phyloP scores from a whole-genome alignment of 2,113 vertebrate genomes.

The Vulpes vulpes region DNA sequence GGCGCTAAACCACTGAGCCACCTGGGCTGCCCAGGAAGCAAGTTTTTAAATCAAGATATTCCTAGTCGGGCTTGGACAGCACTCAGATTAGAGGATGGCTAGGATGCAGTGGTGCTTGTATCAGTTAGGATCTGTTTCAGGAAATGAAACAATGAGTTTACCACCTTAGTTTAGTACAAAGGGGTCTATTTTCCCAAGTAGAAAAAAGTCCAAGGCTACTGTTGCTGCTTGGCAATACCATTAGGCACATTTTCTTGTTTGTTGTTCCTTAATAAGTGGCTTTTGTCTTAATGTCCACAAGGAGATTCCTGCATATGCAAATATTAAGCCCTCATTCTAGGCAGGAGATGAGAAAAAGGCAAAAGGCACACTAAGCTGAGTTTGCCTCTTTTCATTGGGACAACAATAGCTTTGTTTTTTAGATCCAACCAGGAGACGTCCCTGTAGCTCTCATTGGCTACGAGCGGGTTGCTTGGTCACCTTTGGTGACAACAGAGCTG shows the following conservation, averaged over 20 bases:
- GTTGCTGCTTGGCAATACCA: not conserved
- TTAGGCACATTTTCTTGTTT: not conserved
- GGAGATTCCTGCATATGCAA: not conserved
- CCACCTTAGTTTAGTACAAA: not conserved
- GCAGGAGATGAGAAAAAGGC: not conserved
- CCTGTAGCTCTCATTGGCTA: not conserved
- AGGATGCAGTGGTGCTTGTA: not conserved
- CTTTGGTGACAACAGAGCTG: not conserved
- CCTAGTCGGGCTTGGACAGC: not conserved
- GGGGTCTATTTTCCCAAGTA: not conserved
- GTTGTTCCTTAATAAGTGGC: not conserved
- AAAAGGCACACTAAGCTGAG: not conserved
- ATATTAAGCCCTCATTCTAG: not conserved
- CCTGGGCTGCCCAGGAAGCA: not conserved
- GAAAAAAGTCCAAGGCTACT: not conserved
- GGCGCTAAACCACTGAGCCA: no score
- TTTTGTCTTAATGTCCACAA: not conserved
- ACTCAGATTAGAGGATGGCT: not conserved
- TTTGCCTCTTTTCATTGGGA: not conserved
- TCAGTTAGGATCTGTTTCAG: not conserved
- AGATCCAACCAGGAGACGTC: not conserved
- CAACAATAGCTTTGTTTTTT: constrained; percentile 27
- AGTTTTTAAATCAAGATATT: not conserved
- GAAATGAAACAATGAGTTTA: not conserved
- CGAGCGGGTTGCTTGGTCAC: not conserved